Base-by-base conservation (phyloP, 1,140 invertebrate species). In the Zaprionus vittiger region DNA sequence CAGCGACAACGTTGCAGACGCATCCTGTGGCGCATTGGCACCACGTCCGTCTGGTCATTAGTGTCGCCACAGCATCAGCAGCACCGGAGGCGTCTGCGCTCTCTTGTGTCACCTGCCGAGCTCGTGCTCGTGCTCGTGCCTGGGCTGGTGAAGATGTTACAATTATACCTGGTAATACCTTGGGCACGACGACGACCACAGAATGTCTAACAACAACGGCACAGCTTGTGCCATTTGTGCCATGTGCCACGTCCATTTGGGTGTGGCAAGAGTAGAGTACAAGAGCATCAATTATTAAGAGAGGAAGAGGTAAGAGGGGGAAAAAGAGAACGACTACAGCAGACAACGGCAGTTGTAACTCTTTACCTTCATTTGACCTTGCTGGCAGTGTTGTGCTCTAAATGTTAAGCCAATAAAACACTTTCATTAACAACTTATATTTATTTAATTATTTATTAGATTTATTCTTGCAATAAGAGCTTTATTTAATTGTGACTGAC, bases 11-110 rank as follows among this genome's bases (percentile, higher is more conserved):
- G 9, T 22, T 54, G 44, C 72, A 86, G 85, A 90, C 85, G 77
- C 85, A 90, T 89, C 85, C 85, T 89, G 85, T 80, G 85, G 85
- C 85, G 85, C 85, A 90, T 89, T 89, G 81, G 85, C 85, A 90
- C 74, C 75, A 79, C 55, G 24, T 57, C 64, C 24, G 49, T 68
- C 65, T 78, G 68, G 85, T 87, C 84, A 89, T 89, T 87, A 87
- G 84, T 78, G 84, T 81, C 84, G 70, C 55, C 37, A 24, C 34
- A 34, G 31, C 31, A 34, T 34, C 31, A 34, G 34, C 37, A 61
- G 55, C 69, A 70, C 70, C 78, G 61, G 65, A 84, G 81, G 77
- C 83, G 83, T 68, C 62, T 76, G 49, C n/a, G 41, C n/a, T 47
- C 41, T 44, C 9, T 15, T 69, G 47, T 81, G 85, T 83, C 84